Conservation (phyloP, 2,797 vertebrate genomes). For the Sebastes hubbsi region DNA sequence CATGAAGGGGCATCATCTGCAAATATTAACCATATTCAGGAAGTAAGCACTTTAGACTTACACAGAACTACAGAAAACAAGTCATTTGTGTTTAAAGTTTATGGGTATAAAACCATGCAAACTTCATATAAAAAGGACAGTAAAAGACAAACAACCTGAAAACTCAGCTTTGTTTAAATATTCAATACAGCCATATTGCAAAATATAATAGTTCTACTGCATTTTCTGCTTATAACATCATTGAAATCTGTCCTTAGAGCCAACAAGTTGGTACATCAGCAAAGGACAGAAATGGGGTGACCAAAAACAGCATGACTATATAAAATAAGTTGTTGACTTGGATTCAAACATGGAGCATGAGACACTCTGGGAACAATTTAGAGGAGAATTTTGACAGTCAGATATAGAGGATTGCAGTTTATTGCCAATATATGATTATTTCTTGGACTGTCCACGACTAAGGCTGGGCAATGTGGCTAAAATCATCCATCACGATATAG, state of each 20-base stretch:
- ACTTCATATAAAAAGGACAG: neutral
- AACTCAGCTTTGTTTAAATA: neutral
- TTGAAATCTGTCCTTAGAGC: neutral
- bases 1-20: constrained; percentile 8
- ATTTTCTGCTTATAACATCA: neutral
- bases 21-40: constrained; percentile 14
- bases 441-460: neutral
- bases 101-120: constrained; percentile 1
- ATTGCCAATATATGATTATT: neutral
- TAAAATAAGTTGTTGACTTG: neutral
- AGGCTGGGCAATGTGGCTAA: too few relatives aligned
- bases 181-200: neutral
- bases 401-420: neutral
- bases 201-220: neutral
- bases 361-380: neutral
- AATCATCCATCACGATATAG: too few relatives aligned
- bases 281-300: neutral
- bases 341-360: neutral
- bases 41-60: constrained; percentile 2
- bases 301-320: neutral
- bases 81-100: neutral
- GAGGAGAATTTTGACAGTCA: neutral
- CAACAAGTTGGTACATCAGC: neutral
- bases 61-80: constrained; percentile 11
- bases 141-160: neutral